phyloP scores from a whole-genome alignment of 1,140 invertebrate genomes.

The Papilio dardanus region DNA sequence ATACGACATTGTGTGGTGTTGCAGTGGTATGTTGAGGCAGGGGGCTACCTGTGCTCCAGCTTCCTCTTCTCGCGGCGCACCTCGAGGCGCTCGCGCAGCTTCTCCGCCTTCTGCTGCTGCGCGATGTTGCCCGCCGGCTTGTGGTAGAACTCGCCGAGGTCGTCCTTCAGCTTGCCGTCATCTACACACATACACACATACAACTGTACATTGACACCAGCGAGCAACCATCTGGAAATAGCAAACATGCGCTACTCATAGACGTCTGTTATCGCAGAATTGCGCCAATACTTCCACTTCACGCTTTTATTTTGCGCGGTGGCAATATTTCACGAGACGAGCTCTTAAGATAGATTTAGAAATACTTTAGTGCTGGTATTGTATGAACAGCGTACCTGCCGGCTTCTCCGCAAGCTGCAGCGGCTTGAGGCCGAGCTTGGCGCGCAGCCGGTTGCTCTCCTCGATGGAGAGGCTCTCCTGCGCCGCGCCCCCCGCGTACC shows the following conservation, averaged over 20 bases:
- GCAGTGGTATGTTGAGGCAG: too few species aligned
- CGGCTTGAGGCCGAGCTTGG: constrained; percentile 97
- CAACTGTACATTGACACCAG: too few species aligned
- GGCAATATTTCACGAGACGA: too few species aligned
- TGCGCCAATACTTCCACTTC: too few species aligned
- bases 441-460: constrained; percentile 95
- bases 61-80: constrained; percentile 91
- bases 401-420: constrained; percentile 86
- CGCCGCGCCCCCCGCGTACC: constrained; percentile 47
- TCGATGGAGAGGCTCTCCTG: constrained; percentile 90
- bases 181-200: constrained; percentile 53
- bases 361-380: neutral
- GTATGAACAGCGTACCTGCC: constrained; percentile 51
- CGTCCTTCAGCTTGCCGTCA: constrained; percentile 86
- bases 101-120: constrained; percentile 90
- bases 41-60: constrained; percentile 86
- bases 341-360: too few species aligned
- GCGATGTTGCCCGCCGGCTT: constrained; percentile 93
- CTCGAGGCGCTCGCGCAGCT: constrained; percentile 91
- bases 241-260: too few species aligned
- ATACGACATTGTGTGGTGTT: too few species aligned
- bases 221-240: too few species aligned
- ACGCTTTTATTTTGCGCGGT: too few species aligned
- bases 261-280: too few species aligned
- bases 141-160: constrained; percentile 96